Percentiles rank a stretch among this genome's conserved stretches.
These are phyloP conservation scores for Alloscopus bannaensis DNA, from an alignment of 2,888 invertebrate genomes.

Conservation along the genomic window DNA sequence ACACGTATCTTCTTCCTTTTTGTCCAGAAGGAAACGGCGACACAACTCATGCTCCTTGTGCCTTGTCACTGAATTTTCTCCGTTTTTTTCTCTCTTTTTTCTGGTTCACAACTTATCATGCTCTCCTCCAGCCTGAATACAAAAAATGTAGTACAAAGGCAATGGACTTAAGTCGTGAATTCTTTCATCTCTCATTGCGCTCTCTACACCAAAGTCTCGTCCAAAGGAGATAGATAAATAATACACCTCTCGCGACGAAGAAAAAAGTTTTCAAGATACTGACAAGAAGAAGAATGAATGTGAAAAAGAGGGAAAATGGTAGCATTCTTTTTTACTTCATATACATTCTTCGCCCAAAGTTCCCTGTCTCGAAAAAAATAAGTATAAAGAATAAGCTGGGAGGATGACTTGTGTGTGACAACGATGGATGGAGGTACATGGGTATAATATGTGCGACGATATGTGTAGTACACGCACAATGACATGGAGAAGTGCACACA, in stretches of 20 bases:
- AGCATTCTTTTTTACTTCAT: constrained; percentile 12
- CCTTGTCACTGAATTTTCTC: constrained; percentile 62
- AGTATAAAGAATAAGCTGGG: not conserved
- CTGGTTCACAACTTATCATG: constrained; percentile 60
- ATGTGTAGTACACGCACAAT: not conserved
- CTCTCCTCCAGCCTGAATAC: constrained; percentile 25
- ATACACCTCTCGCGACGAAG: constrained; percentile 42
- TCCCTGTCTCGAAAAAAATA: not conserved
- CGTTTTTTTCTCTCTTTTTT: constrained; percentile 33
- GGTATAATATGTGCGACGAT: not conserved
- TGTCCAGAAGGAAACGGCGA: too few relatives aligned
- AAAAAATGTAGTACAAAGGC: constrained; percentile 45
- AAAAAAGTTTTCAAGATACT: constrained; percentile 26
- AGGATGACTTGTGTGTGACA: constrained; percentile 24
- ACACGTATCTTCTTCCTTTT: too few relatives aligned
- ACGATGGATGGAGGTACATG: not conserved
- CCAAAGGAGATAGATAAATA: constrained; percentile 42
- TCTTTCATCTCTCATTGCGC: constrained; percentile 18
- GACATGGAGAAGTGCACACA: not conserved
- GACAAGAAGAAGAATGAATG: constrained; percentile 9
- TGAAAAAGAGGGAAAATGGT: constrained; percentile 15
- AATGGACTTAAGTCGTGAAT: constrained; percentile 54
- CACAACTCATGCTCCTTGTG: too few relatives aligned
- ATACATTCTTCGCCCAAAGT: not conserved
- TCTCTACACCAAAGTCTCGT: constrained; percentile 19